phyloP scores from a whole-genome alignment of 2,888 invertebrate genomes.

The Lasioglossum oenotherae region DNA sequence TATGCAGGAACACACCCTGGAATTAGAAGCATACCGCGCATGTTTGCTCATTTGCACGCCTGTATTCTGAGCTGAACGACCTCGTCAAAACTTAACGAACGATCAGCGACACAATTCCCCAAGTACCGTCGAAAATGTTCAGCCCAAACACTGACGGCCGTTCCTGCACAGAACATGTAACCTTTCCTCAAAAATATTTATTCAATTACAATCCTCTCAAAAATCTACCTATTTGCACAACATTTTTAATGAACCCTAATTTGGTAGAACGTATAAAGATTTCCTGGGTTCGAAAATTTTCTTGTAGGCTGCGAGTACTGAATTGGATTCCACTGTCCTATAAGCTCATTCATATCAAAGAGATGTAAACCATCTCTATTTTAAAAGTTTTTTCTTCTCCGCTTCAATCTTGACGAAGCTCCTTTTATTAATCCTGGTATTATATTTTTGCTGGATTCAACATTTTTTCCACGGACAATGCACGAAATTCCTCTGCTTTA shows the following conservation, averaged over 20 bases:
- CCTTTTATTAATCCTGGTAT: background rate
- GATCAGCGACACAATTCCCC: slow-evolving; percentile 15
- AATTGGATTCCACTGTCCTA: background rate
- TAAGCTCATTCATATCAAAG: background rate
- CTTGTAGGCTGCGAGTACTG: background rate
- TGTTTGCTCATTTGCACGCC: background rate
- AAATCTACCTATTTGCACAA: background rate
- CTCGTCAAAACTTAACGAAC: slow-evolving; percentile 14
- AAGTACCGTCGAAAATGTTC: background rate
- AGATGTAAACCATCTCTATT: background rate
- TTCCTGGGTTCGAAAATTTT: background rate
- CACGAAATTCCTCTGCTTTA: background rate
- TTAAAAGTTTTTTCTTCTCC: background rate
- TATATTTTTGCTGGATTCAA: background rate
- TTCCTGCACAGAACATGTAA: background rate
- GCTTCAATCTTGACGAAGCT: background rate
- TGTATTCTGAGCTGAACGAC: slow-evolving; percentile 4
- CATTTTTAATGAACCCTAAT: background rate
- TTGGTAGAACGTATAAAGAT: background rate
- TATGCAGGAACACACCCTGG: background rate
- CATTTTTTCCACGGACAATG: background rate
- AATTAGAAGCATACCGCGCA: slow-evolving; percentile 2
- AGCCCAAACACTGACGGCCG: background rate
- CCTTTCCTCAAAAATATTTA: background rate
- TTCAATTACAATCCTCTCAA: background rate